Percentiles rank a stretch among this genome's conserved stretches.
phyloP scores from a whole-genome alignment of 2,113 vertebrate species.

The Mobula birostris region DNA sequence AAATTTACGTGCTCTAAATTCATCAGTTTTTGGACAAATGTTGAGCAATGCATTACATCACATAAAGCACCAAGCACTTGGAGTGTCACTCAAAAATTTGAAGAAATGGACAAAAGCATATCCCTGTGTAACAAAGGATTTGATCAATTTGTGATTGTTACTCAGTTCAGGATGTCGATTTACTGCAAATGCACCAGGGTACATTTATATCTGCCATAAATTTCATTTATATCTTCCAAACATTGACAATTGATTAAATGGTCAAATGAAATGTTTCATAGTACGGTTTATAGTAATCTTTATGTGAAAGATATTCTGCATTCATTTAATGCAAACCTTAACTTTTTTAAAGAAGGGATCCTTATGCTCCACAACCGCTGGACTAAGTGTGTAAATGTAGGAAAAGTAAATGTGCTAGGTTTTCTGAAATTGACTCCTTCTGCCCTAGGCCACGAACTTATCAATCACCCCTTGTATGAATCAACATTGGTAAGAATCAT shows the following conservation, averaged over 20 bases:
- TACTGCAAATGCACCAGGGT: not conserved
- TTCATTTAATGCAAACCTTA: not conserved
- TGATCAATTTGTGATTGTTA: not conserved
- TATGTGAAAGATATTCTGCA: not conserved
- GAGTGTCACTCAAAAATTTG: not conserved
- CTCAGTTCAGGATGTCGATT: not conserved
- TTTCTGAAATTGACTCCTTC: too few relatives aligned
- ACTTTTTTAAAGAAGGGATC: too few relatives aligned
- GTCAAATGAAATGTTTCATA: not conserved
- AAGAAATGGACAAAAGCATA: not conserved
- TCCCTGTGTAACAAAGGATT: not conserved
- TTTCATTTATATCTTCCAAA: not conserved
- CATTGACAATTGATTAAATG: not conserved
- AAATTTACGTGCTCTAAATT: too few relatives aligned
- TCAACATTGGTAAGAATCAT: not conserved
- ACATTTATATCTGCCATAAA: not conserved
- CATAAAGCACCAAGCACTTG: not conserved
- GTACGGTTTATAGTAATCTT: not conserved
- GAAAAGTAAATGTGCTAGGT: too few relatives aligned
- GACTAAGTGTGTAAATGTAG: too few relatives aligned
- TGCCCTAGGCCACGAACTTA: too few relatives aligned
- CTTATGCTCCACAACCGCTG: too few relatives aligned
- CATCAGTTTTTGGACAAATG: too few relatives aligned
- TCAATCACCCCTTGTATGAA: not conserved
- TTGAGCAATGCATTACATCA: too few relatives aligned